Conservation (phyloP, 2,797 vertebrate species). For the Buceros bicornis region DNA sequence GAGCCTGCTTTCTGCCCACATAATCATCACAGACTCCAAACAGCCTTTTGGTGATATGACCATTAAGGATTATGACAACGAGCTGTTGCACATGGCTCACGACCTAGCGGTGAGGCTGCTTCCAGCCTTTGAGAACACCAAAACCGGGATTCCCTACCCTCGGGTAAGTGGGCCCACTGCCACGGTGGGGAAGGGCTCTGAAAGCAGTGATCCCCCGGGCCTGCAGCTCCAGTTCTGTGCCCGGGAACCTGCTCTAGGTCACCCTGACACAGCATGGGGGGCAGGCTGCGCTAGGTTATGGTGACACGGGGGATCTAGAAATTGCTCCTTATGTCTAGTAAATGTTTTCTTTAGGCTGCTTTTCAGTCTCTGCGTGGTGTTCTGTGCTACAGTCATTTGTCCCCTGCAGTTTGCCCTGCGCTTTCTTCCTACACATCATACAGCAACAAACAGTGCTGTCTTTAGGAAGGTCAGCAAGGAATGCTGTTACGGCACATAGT, state of each 20-base stretch:
- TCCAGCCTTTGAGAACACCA: slow-evolving; percentile 98
- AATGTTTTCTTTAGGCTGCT: background rate
- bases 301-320: accelerated
- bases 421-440: background rate
- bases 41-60: slow-evolving; percentile 95
- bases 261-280: accelerated
- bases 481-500: background rate
- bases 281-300: background rate
- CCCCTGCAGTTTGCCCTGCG: background rate
- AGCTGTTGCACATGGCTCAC: slow-evolving; percentile 93
- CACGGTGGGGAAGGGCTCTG: accelerated
- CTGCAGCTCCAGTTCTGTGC: accelerated
- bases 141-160: slow-evolving; percentile 95
- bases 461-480: background rate
- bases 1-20: slow-evolving; percentile 95
- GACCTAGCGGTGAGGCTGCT: slow-evolving; percentile 95
- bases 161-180: slow-evolving; percentile 80
- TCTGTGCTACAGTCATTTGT: background rate
- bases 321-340: background rate
- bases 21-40: slow-evolving; percentile 92
- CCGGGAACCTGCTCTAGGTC: background rate
- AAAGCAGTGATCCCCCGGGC: accelerated
- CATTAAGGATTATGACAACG: slow-evolving; percentile 91
- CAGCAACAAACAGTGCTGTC: background rate
- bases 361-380: background rate